Evolutionary conservation across 1,140 invertebrate genomes (phyloP).

Genomic region (Drosophila lacertosa): DNA sequence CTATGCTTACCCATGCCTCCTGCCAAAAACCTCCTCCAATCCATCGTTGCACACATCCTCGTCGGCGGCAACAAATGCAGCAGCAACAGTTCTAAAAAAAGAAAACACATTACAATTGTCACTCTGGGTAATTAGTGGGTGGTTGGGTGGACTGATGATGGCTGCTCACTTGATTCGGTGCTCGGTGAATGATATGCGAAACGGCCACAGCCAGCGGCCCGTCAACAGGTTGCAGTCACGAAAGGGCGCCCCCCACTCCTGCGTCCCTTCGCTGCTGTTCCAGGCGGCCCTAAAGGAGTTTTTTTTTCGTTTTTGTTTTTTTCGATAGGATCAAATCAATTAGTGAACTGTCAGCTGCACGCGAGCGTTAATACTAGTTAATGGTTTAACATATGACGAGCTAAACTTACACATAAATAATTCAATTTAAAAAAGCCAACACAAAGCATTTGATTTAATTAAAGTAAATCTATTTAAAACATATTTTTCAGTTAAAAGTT

Average conservation of each 20-base stretch:
- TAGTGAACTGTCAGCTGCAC: constrained; percentile 27
- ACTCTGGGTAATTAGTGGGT: background rate
- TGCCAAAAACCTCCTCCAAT: constrained; percentile 82
- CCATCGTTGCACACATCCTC: constrained; percentile 83
- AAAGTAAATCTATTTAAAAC: too few species aligned
- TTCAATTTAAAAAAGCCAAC: background rate
- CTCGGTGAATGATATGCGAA: constrained; percentile 81
- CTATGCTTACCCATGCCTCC: constrained; percentile 71
- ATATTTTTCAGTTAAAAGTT: too few species aligned
- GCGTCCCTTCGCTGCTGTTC: constrained; percentile 81
- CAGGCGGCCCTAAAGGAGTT: constrained; percentile 66
- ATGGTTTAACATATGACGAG: background rate
- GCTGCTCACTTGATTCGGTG: constrained; percentile 74
- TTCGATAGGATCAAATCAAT: constrained; percentile 29
- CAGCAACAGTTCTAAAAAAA: constrained; percentile 77
- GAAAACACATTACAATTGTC: background rate
- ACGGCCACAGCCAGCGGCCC: constrained; percentile 83
- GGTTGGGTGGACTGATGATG: too few species aligned
- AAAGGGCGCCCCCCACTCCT: constrained; percentile 83
- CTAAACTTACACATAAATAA: background rate
- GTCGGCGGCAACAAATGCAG: constrained; percentile 83
- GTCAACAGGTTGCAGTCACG: constrained; percentile 82
- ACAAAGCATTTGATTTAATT: too few species aligned
- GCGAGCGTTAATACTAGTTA: constrained; percentile 2
- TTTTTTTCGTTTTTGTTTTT: constrained; percentile 20